Evolutionary conservation across 2,888 invertebrate genomes (phyloP).

Genomic region (Cheiracanthium punctorium): DNA sequence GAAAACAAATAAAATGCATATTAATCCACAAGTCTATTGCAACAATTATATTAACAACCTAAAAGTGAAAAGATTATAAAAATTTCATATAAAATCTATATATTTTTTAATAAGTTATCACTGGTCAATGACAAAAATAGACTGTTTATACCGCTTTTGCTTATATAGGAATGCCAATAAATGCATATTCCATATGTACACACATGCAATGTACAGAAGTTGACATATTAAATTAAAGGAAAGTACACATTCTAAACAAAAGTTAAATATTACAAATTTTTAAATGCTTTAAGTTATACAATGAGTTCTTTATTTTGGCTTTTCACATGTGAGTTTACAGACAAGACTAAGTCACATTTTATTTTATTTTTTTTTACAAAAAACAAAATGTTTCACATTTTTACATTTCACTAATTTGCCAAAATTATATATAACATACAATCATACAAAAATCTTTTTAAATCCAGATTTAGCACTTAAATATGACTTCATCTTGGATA

Average conservation of each 20-base stretch:
- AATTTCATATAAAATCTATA: not conserved
- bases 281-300: no score
- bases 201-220: not conserved
- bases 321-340: no score
- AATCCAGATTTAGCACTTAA: slow-evolving; percentile 49
- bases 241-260: no score
- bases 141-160: not conserved
- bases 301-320: no score
- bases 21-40: no score
- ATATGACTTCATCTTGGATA: slow-evolving; percentile 57
- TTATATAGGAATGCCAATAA: not conserved
- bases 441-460: slow-evolving; percentile 55
- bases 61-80: not conserved
- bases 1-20: no score
- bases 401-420: not conserved
- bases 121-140: not conserved
- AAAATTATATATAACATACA: slow-evolving; percentile 30
- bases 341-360: no score
- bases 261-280: no score
- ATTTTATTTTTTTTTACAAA: not conserved
- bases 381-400: not conserved
- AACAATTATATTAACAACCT: not conserved
- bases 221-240: not conserved
- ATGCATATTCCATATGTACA: slow-evolving; percentile 2
- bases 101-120: not conserved